Evolutionary conservation across 2,113 vertebrate species (phyloP), one percentile per base, ranked within the genome.

Genomic region (Equus quagga): DNA sequence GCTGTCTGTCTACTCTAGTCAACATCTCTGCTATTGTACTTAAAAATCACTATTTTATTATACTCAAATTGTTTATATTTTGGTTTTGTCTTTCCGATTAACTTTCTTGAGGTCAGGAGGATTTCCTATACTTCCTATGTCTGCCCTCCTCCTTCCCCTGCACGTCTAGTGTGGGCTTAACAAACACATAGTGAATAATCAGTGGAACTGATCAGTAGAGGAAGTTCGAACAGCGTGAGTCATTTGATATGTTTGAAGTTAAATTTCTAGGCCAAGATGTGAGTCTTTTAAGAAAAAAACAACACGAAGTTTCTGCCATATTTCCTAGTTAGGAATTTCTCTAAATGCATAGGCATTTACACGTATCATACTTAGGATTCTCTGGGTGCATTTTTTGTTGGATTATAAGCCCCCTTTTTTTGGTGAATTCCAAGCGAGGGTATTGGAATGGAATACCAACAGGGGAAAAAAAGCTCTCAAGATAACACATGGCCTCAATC

Each of bases 401-500:
- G 24, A 54, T 56, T 54, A 33, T 23, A 84, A 51, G 46, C 79
- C 21, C 44, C 14, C 64, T 92, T 92, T 83, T 31, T 85, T 64
- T 31, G n/a, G 36, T 84, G 65, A 80, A 60, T 83, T 5, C n/a
- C n/a, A 54, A 49, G 58, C 24, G 78, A 82, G 69, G 67, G 44
- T 64, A 93, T 33, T 89, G 56, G 75, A 82, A 86, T 44, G 56
- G 85, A 82, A 70, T 83, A 89, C 33, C 89, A 79, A 91, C 62
- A 73, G 78, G n/a, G 46, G 90, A 85, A 72, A 67, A 56, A 60
- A 78, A 65, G 8, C 24, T 73, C 67, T 87, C 44, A 65, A 69
- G 76, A 79, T 89, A 97, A 91, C 89, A 96, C 69, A 67, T 97
- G 97, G 67, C 65, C 69, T 97, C 86, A 88, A 83, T 96, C 92